phyloP scores from a whole-genome alignment of 2,113 vertebrate genomes.

The Forbesichthys agassizii region DNA sequence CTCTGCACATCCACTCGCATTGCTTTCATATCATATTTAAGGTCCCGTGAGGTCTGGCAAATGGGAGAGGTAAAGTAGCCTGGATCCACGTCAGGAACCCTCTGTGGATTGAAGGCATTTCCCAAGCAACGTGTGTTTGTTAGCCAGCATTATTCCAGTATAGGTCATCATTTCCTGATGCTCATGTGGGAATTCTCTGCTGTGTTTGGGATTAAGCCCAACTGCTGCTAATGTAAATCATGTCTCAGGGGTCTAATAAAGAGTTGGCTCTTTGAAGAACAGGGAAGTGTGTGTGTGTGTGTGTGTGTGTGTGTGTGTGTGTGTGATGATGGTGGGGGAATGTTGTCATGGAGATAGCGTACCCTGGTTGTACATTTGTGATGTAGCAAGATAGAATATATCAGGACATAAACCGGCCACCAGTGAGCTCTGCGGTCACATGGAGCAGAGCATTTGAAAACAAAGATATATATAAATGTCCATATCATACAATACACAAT shows the following conservation, averaged over 20 bases:
- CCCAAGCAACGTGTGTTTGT: slow-evolving; percentile 57
- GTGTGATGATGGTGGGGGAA: slow-evolving; percentile 6
- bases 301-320: too few species aligned
- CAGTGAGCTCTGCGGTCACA: too few species aligned
- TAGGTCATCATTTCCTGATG: slow-evolving; percentile 62
- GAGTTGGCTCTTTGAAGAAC: slow-evolving; percentile 32
- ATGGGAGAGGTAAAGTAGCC: slow-evolving; percentile 45
- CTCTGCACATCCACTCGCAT: slow-evolving; percentile 5
- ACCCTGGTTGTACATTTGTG: not conserved
- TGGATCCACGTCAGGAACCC: slow-evolving; percentile 62
- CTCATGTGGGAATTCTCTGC: slow-evolving; percentile 53
- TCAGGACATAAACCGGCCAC: too few species aligned
- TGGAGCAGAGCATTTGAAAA: too few species aligned
- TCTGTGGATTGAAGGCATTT: slow-evolving; percentile 28
- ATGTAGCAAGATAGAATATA: too few species aligned
- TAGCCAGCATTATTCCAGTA: slow-evolving; percentile 63
- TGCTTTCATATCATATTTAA: slow-evolving; percentile 18
- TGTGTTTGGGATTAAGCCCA: slow-evolving; percentile 52
- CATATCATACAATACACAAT: too few species aligned
- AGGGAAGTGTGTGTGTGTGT: slow-evolving; percentile 19
- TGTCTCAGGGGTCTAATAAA: slow-evolving; percentile 57
- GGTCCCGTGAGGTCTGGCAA: slow-evolving; percentile 36
- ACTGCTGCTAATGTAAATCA: slow-evolving; percentile 64
- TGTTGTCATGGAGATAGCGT: slow-evolving; percentile 23
- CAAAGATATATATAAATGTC: too few species aligned